phyloP scores from a whole-genome alignment of 2,797 vertebrate species.

The Simalia tracyae region DNA sequence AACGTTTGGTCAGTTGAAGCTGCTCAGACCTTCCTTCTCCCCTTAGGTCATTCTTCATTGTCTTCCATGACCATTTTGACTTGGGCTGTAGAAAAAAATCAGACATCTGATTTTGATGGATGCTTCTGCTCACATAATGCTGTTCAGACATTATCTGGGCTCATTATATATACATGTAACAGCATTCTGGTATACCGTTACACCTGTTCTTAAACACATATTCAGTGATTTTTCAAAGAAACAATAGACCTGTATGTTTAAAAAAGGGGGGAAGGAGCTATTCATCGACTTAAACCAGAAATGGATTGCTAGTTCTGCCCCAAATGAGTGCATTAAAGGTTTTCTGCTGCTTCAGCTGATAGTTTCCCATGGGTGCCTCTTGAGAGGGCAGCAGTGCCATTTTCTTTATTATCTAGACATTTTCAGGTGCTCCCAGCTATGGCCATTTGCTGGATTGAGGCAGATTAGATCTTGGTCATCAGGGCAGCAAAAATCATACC shows the following conservation, averaged over 20 bases:
- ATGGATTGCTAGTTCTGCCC: background rate
- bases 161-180: background rate
- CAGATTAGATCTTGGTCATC: background rate
- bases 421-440: background rate
- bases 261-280: background rate
- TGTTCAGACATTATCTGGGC: background rate
- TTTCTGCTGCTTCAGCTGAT: background rate
- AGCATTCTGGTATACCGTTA: background rate
- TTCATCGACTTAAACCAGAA: background rate
- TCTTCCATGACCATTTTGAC: background rate
- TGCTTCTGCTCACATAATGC: background rate
- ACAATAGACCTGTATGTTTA: background rate
- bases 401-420: background rate
- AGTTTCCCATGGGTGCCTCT: background rate
- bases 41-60: background rate
- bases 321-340: background rate
- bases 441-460: background rate
- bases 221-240: background rate
- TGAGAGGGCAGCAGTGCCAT: background rate
- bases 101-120: background rate
- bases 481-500: background rate
- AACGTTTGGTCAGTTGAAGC: background rate
- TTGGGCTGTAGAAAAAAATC: background rate
- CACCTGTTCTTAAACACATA: background rate
- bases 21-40: background rate